Conservation (phyloP, 2,888 invertebrate genomes). For the Macrosiphum euphorbiae region DNA sequence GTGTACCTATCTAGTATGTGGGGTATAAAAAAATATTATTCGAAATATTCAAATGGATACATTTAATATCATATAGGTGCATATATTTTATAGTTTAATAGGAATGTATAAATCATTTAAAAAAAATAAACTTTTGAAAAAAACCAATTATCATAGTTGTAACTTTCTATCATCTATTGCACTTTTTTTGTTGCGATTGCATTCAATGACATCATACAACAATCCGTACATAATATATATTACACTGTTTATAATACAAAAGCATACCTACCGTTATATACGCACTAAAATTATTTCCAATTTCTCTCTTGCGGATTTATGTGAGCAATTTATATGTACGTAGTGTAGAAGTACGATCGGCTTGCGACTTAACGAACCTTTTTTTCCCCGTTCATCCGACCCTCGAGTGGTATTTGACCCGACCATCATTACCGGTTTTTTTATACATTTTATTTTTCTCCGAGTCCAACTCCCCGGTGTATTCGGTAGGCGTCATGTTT, state of each 20-base stretch:
- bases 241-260: not conserved
- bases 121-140: not conserved
- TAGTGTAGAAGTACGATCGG: conserved; percentile 3
- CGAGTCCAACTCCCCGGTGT: conserved; percentile 28
- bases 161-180: not conserved
- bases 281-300: not conserved
- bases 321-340: not conserved
- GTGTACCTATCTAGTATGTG: not conserved
- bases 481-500: conserved; percentile 56
- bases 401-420: conserved; percentile 57
- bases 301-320: not conserved
- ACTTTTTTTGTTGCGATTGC: not conserved
- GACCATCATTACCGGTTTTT: conserved; percentile 52
- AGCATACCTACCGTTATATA: not conserved
- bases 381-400: conserved; percentile 28
- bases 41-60: not conserved
- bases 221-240: not conserved
- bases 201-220: not conserved
- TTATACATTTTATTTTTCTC: not conserved
- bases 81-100: not conserved
- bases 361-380: conserved; percentile 59
- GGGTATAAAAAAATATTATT: not conserved
- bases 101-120: not conserved
- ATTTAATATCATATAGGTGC: not conserved
- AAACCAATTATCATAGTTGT: not conserved